Evolutionary conservation across 2,113 vertebrate species (phyloP), one percentile per base, ranked within the genome.

Genomic region (Lamprotornis superbus): DNA sequence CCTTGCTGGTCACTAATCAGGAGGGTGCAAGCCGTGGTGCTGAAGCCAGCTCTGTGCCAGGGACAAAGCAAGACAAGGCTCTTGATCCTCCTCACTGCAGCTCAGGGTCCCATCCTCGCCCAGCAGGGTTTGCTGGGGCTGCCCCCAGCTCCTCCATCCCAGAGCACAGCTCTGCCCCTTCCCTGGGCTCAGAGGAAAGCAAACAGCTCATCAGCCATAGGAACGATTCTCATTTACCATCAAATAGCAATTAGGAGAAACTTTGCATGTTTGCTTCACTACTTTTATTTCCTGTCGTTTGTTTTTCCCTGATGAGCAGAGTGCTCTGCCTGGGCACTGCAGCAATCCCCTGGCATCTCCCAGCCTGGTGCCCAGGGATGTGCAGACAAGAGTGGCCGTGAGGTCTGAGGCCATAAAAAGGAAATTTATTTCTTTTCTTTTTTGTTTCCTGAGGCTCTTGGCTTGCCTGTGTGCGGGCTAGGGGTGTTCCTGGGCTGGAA

Each of bases 341-440:
- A 60, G 61, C 30, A 1, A 0, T 47, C 44, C 47, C 0, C 0
- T 14, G 50, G 39, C 53, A 2, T 24, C 40, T 81, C 71, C 61
- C 53, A 42, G 56, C 75, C 56, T n/a, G 71, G 15, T 68, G 7
- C 35, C 25, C 19, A 21, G 63, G 46, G 49, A 1, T 14, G 16
- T 52, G 59, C 21, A 16, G 18, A 4, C 42, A 15, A 3, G 27
- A 61, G 18, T 18, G 69, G 28, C 93, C 31, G 1, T 9, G 47
- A 69, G 9, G 0, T 1, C 1, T 30, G 7, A 27, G 57, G 75
- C 52, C 5, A 0, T 39, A 27, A 65, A 73, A 57, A 85, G 24
- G 89, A 46, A 37, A 67, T 53, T 10, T 19, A 8, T 78, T 82
- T 53, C 1, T 60, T 83, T 23, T 8, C 3, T 39, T 65, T 71